Conservation (phyloP, 2,113 vertebrate genomes). For the Progne subis region DNA sequence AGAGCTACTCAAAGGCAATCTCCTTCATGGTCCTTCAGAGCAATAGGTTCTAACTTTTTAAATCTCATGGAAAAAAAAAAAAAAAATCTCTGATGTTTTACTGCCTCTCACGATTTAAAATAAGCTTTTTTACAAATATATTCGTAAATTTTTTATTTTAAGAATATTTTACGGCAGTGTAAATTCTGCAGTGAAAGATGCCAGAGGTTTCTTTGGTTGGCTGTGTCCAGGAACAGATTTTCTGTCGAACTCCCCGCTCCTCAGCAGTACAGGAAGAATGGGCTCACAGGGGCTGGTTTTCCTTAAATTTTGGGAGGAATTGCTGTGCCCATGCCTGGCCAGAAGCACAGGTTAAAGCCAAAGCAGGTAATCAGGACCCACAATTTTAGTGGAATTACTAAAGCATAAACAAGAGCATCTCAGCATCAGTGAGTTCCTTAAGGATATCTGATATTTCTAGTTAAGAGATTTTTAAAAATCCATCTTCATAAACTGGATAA, state of each 20-base stretch:
- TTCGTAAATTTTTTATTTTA: neutral
- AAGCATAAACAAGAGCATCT: neutral
- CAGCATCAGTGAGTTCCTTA: neutral
- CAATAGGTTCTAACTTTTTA: neutral
- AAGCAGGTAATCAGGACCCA: neutral
- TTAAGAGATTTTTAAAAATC: neutral
- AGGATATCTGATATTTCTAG: neutral
- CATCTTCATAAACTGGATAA: neutral
- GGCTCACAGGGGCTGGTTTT: neutral
- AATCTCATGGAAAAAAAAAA: neutral
- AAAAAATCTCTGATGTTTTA: neutral
- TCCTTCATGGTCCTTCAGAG: neutral
- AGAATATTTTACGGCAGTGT: neutral
- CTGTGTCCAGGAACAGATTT: neutral
- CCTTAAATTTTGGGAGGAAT: neutral
- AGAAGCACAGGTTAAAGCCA: too few relatives aligned
- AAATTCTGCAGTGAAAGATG: neutral
- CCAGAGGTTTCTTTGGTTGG: neutral
- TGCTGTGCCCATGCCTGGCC: neutral
- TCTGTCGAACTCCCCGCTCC: neutral
- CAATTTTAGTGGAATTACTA: neutral
- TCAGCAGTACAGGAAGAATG: neutral
- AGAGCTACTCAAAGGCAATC: neutral
- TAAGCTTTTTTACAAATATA: neutral
- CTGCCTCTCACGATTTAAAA: neutral